Evolutionary conservation across 2,113 vertebrate species (phyloP), one percentile per base, ranked within the genome.

Genomic region (Mastomys natalensis): DNA sequence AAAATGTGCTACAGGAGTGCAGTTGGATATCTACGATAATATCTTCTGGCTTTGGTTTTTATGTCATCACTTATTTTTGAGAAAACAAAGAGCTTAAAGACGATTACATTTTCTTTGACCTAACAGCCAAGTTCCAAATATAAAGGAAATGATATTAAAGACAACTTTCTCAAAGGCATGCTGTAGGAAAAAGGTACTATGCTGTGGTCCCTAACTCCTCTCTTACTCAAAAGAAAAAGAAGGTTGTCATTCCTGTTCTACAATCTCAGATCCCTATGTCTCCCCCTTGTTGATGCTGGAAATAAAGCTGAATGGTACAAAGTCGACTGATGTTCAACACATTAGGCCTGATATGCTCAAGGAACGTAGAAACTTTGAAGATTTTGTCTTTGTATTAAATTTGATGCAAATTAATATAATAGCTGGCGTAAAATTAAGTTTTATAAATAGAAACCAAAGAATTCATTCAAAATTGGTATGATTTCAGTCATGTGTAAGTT

Each of bases 31-130:
- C 55, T 81, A 43, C 40, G 12, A 76, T 76, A 2, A n/a, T 87
- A 4, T 84, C 80, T 97, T 78, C 66, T 70, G 88, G 55, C 55
- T 96, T 96, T 64, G 16, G 22, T 85, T 91, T 86, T 78, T 40
- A 7, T 17, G 10, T 5, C 4, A 34, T 85, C 19, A 37, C 43
- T 74, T 90, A 60, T n/a, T 64, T 90, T 91, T 80, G 34, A 85
- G 5, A 70, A 21, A 73, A 84, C 80, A 17, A 89, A 85, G 68
- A 87, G 17, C 90, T 96, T 94, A 95, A 78, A 76, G n/a, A 22
- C 70, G 22, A 87, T 88, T 84, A 68, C 87, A 81, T 86, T 96
- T 85, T 34, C 21, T 94, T 87, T 94, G 84, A 37, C n/a, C 21
- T 93, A 15, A 68, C 93, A 87, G 34, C 66, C 13, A 74, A 91